These are phyloP conservation scores for Alauda arvensis DNA, from an alignment of 2,797 vertebrate genomes.

Conservation along the genomic window DNA sequence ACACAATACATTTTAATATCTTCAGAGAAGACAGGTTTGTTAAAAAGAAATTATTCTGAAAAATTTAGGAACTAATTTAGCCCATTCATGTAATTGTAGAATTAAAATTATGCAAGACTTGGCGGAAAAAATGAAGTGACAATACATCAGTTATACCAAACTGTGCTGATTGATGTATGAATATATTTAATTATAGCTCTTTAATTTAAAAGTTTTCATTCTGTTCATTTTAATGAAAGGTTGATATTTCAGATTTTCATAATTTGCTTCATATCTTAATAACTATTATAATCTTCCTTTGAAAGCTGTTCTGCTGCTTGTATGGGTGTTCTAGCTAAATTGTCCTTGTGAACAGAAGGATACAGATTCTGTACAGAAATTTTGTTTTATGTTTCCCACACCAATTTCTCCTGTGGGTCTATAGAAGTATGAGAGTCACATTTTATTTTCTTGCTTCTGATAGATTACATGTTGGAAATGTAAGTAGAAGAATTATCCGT, in stretches of 20 bases:
- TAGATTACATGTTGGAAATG: neutral
- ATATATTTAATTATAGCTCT: neutral
- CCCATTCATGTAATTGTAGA: neutral
- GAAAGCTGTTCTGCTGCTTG: neutral
- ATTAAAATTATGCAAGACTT: neutral
- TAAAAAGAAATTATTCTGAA: neutral
- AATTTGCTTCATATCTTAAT: neutral
- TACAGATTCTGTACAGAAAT: neutral
- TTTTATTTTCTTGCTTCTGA: neutral
- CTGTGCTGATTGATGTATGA: neutral
- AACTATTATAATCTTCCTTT: neutral
- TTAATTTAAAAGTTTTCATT: neutral
- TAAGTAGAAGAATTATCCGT: neutral
- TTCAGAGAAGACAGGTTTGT: neutral
- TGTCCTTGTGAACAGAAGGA: neutral
- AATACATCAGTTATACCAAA: neutral
- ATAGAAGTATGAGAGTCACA: neutral
- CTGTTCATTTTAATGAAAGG: neutral
- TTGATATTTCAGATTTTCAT: neutral
- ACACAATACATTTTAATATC: neutral
- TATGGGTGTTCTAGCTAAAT: neutral
- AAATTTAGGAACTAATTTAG: neutral
- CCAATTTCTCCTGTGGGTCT: neutral
- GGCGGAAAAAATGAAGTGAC: neutral
- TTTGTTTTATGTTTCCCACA: neutral